Base-by-base conservation (phyloP, 2,797 vertebrate genomes). In the Anableps anableps region DNA sequence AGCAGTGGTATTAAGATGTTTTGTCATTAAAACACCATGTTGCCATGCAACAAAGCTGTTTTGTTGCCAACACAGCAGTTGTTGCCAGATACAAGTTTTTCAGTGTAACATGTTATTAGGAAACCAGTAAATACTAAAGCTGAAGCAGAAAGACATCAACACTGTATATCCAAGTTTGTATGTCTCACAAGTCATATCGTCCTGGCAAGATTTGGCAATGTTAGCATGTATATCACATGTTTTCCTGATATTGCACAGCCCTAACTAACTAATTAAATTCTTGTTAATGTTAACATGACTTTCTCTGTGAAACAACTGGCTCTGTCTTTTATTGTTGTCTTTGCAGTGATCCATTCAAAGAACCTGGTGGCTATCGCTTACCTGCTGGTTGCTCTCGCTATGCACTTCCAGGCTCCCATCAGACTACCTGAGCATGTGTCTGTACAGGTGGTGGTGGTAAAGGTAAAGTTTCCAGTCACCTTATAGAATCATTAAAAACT, bases 401-500 rank as follows among this genome's bases (percentile, higher is more conserved):
- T 96, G 94, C 98, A 99, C 93, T 99, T 98, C 94, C 95, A 96
- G 88, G 98, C 97, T 43, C 96, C 97, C 9, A 97, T 99, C 88
- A 95, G 97, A 29, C 97, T 99, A 48, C 99, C 99, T 0, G 98
- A 99, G 74, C 97, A 98, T 0, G 98, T 98, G 45, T 96, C 97
- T 0, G 97, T 98, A 11, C 97, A 98, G 70, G 96, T 99, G 93
- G 97, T 99, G 79, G 95, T 99, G 0, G 96, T 99, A 5, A 96
- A 97, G 96, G 99, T 99, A 89, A 95, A 94, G 6, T 23, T 1
- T 50, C 75, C 51, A 17, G 16, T 60, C 64, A 29, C 2, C n/a
- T 50, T 68, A 45, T 60, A 9, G n/a, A 70, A 4, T 38, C 21
- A 51, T 2, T 23, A 10, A 7, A 51, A 51, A 36, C 31, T 26